A percentile compares a stretch with the other conserved stretches of the same genome.
Evolutionary conservation across 2,113 vertebrate genomes (phyloP).

Genomic region (Sprattus sprattus): DNA sequence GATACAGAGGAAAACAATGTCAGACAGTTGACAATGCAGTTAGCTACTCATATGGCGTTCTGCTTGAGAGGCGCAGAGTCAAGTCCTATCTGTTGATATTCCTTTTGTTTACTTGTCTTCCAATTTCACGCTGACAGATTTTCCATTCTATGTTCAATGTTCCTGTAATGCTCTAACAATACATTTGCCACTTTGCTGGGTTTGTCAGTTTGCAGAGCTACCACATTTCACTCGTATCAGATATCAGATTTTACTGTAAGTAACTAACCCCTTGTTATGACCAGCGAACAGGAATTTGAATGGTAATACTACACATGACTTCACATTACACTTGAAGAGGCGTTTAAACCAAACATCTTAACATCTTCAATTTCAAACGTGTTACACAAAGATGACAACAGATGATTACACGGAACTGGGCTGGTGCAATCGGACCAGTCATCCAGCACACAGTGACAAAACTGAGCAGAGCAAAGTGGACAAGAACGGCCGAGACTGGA

Average conservation of each 20-base stretch:
- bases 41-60: constrained; percentile 4
- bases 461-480: constrained; percentile 66
- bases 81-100: background rate
- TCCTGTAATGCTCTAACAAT: background rate
- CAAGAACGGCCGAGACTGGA: constrained; percentile 55
- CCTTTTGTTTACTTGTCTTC: background rate
- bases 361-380: background rate
- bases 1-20: constrained; percentile 6
- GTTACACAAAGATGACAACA: background rate
- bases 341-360: background rate
- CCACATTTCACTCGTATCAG: background rate
- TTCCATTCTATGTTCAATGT: constrained; percentile 6
- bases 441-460: background rate
- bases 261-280: background rate
- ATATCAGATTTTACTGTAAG: background rate
- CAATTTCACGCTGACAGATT: constrained; percentile 8
- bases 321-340: background rate
- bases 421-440: background rate
- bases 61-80: background rate
- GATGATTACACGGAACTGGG: background rate
- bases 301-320: background rate
- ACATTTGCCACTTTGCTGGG: background rate
- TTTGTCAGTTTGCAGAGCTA: background rate
- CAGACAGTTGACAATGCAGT: background rate
- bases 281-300: background rate